phyloP scores from a whole-genome alignment of 2,888 invertebrate species.

The Conomelus anceps region DNA sequence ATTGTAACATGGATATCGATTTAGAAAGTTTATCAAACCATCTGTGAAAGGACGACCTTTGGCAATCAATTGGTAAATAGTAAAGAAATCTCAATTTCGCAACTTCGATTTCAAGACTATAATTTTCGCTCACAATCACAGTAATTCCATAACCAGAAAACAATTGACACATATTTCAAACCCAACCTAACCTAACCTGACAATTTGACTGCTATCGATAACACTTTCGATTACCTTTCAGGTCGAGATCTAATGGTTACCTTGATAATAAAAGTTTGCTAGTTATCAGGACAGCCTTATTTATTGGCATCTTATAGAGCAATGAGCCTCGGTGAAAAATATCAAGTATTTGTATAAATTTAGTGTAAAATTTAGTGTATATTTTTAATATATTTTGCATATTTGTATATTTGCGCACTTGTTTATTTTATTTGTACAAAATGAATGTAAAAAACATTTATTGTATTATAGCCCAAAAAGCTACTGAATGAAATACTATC shows the following conservation, averaged over 20 bases:
- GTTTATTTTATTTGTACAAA: too few species aligned
- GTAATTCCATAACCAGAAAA: neutral
- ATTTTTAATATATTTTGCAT: too few species aligned
- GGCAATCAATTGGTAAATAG: neutral
- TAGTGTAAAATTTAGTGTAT: too few species aligned
- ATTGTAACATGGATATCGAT: neutral
- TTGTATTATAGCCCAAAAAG: too few species aligned
- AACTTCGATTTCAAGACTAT: neutral
- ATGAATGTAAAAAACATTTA: too few species aligned
- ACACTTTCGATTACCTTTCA: too few species aligned
- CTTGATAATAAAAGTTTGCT: neutral
- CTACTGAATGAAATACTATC: too few species aligned
- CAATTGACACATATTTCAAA: neutral
- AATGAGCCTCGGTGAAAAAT: too few species aligned
- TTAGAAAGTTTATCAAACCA: neutral
- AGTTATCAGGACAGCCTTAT: neutral
- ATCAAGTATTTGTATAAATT: too few species aligned
- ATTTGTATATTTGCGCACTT: too few species aligned
- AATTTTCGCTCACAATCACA: neutral
- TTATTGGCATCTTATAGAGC: too few species aligned
- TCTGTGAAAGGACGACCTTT: neutral
- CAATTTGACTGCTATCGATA: neutral
- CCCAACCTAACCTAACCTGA: neutral
- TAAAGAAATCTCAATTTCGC: neutral
- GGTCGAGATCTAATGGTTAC: neutral